These are phyloP conservation scores for Diachasmimorpha longicaudata DNA, from an alignment of 1,140 invertebrate species.

Conservation along the genomic window DNA sequence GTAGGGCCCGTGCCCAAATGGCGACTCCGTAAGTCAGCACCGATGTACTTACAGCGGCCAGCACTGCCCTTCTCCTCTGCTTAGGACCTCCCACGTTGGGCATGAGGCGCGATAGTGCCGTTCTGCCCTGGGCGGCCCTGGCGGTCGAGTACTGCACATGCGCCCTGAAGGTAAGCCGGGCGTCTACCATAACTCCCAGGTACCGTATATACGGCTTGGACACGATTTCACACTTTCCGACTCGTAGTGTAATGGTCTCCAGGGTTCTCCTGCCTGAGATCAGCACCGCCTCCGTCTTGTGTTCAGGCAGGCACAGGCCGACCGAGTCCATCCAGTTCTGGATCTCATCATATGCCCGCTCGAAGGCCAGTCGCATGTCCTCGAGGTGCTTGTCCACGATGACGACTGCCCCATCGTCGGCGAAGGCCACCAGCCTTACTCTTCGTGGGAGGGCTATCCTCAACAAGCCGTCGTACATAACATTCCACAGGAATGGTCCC, in stretches of 20 bases:
- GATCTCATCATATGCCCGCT: background rate
- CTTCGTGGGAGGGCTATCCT: too few species aligned
- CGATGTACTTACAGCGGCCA: too few species aligned
- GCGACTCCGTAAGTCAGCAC: too few species aligned
- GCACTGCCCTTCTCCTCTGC: background rate
- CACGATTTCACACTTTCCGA: background rate
- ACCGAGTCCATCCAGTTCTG: conserved; percentile 22
- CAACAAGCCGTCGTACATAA: conserved; percentile 37
- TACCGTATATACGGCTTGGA: background rate
- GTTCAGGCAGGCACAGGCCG: conserved; percentile 20
- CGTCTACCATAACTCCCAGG: background rate
- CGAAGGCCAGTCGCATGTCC: conserved; percentile 2
- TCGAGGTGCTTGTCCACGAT: conserved; percentile 11
- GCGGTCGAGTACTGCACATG: background rate
- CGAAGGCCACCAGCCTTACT: conserved; percentile 26
- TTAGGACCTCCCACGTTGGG: conserved; percentile 13
- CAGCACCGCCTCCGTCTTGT: conserved; percentile 33
- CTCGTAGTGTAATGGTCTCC: background rate
- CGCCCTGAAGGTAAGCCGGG: background rate
- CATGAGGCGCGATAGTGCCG: background rate
- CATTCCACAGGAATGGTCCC: conserved; percentile 40
- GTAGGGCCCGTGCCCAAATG: conserved; percentile 21
- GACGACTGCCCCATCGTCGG: conserved; percentile 36
- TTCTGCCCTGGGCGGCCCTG: background rate
- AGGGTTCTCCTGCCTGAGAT: conserved; percentile 10